Base-by-base conservation (phyloP, 1,140 invertebrate genomes). In the Formica selysi region DNA sequence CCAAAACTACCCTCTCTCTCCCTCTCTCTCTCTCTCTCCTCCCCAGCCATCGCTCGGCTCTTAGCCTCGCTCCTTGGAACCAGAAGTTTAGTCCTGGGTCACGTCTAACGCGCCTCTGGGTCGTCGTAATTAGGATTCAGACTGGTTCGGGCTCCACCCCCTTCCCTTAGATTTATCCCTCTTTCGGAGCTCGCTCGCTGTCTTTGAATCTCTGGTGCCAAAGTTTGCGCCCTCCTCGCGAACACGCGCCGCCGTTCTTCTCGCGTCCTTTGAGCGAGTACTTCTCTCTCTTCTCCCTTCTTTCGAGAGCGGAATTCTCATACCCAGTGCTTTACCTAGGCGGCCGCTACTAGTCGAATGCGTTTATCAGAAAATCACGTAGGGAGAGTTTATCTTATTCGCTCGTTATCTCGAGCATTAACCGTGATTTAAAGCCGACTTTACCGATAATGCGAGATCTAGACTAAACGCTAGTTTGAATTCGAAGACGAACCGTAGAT, bases 341-440 rank as follows among this genome's bases (percentile, higher is more conserved):
- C 80, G 65, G 44, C 79, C 81, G 84, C 71, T 85, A 90, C 90
- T 73, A 86, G 84, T 90, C 91, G 89, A 87, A 92, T 88, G 88
- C 87, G 91, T 91, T 91, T 93, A 92, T 91, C 87, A 91, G 89
- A 85, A 91, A 88, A 86, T 86, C 88, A 89, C 90, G 80, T 88
- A 88, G 70, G 83, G 76, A 86, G 86, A 89, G 86, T 91, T 87
- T 85, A 84, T 85, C 80, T 79, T 86, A 78, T 83, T 83, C 71
- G 68, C 78, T 83, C 84, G 84, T 86, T 89, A 89, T 89, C 87
- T 89, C 64, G 70, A 78, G 88, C 73, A 86, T 89, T 86, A 89
- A 81, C 65, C 57, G 83, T 65, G 85, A 87, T 88, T 81, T 84
- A 84, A 78, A 67, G 83, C 68, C 54, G 79, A 74, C 79, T 73